Evolutionary conservation across 2,113 vertebrate genomes (phyloP), one percentile per base, ranked within the genome.

Genomic region (Rhombomys opimus): DNA sequence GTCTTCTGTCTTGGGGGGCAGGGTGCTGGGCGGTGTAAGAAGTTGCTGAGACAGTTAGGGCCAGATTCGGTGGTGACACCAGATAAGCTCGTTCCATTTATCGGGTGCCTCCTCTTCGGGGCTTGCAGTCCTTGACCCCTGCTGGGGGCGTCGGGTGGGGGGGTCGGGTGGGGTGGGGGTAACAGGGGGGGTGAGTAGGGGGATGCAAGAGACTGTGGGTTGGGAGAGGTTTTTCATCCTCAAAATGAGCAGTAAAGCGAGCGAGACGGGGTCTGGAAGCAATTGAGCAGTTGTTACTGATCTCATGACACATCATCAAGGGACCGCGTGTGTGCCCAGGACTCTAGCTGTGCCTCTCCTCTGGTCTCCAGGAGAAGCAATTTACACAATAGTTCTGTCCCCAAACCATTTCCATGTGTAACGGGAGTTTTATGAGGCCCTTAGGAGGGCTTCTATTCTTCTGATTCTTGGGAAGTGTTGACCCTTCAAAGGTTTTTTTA

Each of bases 331-430:
- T 73, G 68, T 2, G 0, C 12, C 10, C 18, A 3, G 54, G 89
- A 14, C 54, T 75, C n/a, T 18, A 1, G 1, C 50, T 75, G 73
- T 23, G 27, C 20, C 59, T 54, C 70, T 87, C 57, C 27, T 8
- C 57, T 41, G 76, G n/a, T 68, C 93, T 91, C 88, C 81, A 32
- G 93, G 96, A 82, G 87, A 84, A 22, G 1, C 27, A 25, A 41
- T 68, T 30, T 8, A 35, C 68, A 73, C 23, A 27, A 38, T 67
- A 80, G 25, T 68, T 90, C 89, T 96, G 67, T 78, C 35, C 73
- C 50, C 14, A 14, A n/a, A 18, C 89, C 23, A 0, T 80, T 32
- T 68, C 30, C 35, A 2, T 52, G 73, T 80, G n/a, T 89, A 63
- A 20, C 41, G 5, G 25, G 63, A 52, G 22, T 59, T 86, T 90